Evolutionary conservation across 2,113 vertebrate species (phyloP).

Genomic region (Chiloscyllium plagiosum): DNA sequence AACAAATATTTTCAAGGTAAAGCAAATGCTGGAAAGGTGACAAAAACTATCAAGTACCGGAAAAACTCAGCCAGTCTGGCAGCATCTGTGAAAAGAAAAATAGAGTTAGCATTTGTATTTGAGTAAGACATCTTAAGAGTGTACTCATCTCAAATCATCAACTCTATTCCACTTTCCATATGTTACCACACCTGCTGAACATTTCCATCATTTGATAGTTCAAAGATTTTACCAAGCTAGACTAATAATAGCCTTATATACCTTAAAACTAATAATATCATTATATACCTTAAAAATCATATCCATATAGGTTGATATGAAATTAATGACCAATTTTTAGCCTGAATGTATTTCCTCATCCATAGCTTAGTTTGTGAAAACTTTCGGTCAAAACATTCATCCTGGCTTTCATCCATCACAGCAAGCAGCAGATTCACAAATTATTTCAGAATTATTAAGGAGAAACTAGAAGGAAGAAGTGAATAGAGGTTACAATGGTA

Average conservation of each 20-base stretch:
- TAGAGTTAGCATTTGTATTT: background rate
- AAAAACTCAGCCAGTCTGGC: background rate
- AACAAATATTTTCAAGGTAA: background rate
- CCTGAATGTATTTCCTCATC: no score
- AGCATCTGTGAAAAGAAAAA: background rate
- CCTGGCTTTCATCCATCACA: no score
- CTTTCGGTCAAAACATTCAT: no score
- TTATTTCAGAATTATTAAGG: no score
- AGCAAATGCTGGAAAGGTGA: background rate
- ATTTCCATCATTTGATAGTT: background rate
- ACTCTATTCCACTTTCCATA: background rate
- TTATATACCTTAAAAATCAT: background rate
- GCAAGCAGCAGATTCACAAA: no score
- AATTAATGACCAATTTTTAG: background rate
- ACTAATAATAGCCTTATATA: background rate
- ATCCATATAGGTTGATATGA: background rate
- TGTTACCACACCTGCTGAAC: background rate
- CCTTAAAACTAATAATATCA: background rate
- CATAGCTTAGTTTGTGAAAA: no score
- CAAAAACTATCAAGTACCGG: background rate
- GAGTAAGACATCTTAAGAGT: background rate
- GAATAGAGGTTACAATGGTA: no score
- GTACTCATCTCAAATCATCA: background rate
- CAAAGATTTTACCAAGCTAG: background rate
- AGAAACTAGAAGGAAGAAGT: no score